Evolutionary conservation across 1,140 invertebrate genomes (phyloP), one percentile per base, ranked within the genome.

Genomic region (Drosophila biarmipes): DNA sequence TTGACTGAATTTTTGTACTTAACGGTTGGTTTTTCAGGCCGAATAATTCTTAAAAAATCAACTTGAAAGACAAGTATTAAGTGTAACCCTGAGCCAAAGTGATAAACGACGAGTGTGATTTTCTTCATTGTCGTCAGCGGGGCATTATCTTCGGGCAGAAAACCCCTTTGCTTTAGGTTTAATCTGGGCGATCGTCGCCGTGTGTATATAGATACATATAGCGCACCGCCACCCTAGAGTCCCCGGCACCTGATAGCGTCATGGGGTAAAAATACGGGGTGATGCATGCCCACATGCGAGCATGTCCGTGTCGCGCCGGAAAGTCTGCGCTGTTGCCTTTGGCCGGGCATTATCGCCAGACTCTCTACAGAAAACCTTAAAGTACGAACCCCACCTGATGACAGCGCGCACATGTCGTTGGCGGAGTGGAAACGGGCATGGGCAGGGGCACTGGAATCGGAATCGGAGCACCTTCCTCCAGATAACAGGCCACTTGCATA

Each of bases 401-500:
- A 64, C 73, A 59, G 48, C 43, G 38, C 46, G 21, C 37, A 59
- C 55, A 59, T 66, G 71, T 4, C 35, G 43, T 37, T 31, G 8
- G 7, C 29, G 29, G 6, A 31, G 29, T 8, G 7, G 29, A 8
- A 31, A 31, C 8, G 8, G 29, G 8, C 10, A 31, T 31, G 8
- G 29, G 15, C 10, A 31, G 8, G 8, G 29, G 15, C 4, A 19
- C 4, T 8, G 17, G 40, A 42, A 17, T 19, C 40, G 40, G 40
- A 62, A 31, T 42, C 35, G 15, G 21, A 40, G 55, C 40, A 37
- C 73, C 37, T 61, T 54, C 58, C 40, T 43, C 53, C 52, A 58
- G 80, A 87, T 81, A 81, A 86, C 76, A 77, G 54, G 48, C 46
- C 67, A 68, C 53, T 43, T 69, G 55, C 43, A 54, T 56, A 77